Conservation (phyloP, 2,888 invertebrate genomes). For the Troides aeacus region DNA sequence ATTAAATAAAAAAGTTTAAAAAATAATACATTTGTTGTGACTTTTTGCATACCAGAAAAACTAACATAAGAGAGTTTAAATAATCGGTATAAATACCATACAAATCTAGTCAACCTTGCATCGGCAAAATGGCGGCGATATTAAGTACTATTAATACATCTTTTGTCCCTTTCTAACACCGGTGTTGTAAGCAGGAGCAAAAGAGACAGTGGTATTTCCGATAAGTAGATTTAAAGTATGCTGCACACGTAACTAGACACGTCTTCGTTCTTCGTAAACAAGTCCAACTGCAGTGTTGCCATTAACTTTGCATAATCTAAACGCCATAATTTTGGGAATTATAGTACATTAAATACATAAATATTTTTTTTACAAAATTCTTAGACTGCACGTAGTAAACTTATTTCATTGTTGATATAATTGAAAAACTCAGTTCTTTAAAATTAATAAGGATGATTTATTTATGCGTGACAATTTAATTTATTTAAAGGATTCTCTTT, state of each 20-base stretch:
- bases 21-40: not conserved
- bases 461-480: too few relatives aligned
- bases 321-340: constrained; percentile 33
- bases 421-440: too few relatives aligned
- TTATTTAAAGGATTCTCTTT: too few relatives aligned
- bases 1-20: constrained; percentile 31
- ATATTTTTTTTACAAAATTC: not conserved
- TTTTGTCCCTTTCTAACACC: constrained; percentile 52
- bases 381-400: too few relatives aligned
- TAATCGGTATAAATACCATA: constrained; percentile 48
- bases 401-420: too few relatives aligned
- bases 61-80: constrained; percentile 28
- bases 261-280: constrained; percentile 77
- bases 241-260: constrained; percentile 78
- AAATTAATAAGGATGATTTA: too few relatives aligned
- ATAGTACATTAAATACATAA: not conserved
- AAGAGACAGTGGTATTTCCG: constrained; percentile 58
- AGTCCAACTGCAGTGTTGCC: constrained; percentile 61
- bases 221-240: constrained; percentile 60
- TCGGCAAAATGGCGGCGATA: constrained; percentile 76
- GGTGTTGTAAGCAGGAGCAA: constrained; percentile 39
- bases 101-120: constrained; percentile 64
- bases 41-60: constrained; percentile 10
- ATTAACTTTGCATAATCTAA: constrained; percentile 34
- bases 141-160: constrained; percentile 70